A percentile compares a stretch with the other conserved stretches of the same genome.
phyloP scores from a whole-genome alignment of 1,140 invertebrate genomes.

The Lerema accius region DNA sequence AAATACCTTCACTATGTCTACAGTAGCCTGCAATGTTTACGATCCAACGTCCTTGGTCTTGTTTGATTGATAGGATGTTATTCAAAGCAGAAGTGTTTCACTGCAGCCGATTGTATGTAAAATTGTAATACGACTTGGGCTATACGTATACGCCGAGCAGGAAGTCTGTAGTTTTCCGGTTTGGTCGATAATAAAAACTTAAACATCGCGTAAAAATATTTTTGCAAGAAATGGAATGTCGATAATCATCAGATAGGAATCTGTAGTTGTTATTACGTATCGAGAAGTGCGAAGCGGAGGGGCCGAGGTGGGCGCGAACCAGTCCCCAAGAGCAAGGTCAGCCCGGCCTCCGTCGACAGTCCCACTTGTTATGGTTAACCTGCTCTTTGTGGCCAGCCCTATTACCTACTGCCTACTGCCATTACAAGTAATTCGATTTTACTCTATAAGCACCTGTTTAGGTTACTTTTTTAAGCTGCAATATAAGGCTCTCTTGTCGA shows the following conservation, averaged over 20 bases:
- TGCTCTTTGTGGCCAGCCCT: conserved; percentile 44
- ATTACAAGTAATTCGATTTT: no score
- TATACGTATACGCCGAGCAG: not conserved
- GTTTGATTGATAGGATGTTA: conserved; percentile 21
- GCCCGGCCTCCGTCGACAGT: conserved; percentile 28
- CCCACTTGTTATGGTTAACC: conserved; percentile 25
- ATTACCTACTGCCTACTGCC: no score
- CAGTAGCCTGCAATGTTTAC: not conserved
- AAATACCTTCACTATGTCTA: no score
- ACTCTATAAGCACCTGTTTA: conserved; percentile 32
- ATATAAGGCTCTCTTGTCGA: no score
- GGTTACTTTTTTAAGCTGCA: no score
- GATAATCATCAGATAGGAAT: conserved; percentile 33
- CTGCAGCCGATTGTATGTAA: not conserved
- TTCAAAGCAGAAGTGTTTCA: not conserved
- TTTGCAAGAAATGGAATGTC: conserved; percentile 9
- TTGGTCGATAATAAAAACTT: no score
- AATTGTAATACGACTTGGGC: conserved; percentile 11
- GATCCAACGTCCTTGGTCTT: conserved; percentile 10
- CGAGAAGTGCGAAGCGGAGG: conserved; percentile 35
- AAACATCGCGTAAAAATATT: conserved; percentile 5
- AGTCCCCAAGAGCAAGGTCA: conserved; percentile 69
- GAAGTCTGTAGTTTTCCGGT: no score
- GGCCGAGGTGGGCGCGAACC: conserved; percentile 61
- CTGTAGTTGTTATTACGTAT: conserved; percentile 37